These are phyloP conservation scores for Andrena bicolor DNA, from an alignment of 2,888 invertebrate genomes.

Conservation along the genomic window DNA sequence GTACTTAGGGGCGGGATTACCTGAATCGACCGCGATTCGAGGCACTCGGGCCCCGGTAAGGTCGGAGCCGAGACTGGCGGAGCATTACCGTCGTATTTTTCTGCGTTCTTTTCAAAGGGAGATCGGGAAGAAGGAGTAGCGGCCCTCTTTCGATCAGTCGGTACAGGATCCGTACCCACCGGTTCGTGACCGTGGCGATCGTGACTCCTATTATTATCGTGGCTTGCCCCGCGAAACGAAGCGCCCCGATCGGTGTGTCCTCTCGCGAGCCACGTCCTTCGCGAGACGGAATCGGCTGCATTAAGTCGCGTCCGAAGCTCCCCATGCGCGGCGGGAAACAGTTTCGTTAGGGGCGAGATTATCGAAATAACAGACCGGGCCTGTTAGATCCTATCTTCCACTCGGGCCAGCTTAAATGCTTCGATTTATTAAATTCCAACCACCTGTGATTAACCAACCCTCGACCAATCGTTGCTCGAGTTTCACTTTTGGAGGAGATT, in stretches of 20 bases:
- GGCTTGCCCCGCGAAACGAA: slow-evolving; percentile 55
- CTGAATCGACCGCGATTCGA: slow-evolving; percentile 55
- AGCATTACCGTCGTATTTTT: slow-evolving; percentile 45
- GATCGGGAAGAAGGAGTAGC: slow-evolving; percentile 38
- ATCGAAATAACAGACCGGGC: slow-evolving; percentile 41
- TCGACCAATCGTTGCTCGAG: neutral
- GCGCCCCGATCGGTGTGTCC: slow-evolving; percentile 32
- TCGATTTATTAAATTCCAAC: slow-evolving; percentile 25
- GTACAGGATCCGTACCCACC: slow-evolving; percentile 47
- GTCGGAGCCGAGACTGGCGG: slow-evolving; percentile 26
- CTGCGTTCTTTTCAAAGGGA: slow-evolving; percentile 24
- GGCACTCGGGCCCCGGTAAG: slow-evolving; percentile 29
- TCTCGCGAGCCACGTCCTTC: slow-evolving; percentile 25
- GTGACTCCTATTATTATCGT: slow-evolving; percentile 64
- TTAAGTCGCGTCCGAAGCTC: slow-evolving; percentile 53
- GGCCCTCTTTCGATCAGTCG: slow-evolving; percentile 44
- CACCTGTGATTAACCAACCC: neutral
- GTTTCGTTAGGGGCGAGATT: slow-evolving; percentile 24
- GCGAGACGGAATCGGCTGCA: slow-evolving; percentile 37
- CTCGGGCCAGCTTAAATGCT: neutral
- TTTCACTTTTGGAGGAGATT: slow-evolving; percentile 19
- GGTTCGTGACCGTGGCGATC: slow-evolving; percentile 59
- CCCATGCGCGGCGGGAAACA: slow-evolving; percentile 1
- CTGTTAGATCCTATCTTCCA: slow-evolving; percentile 24
- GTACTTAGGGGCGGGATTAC: slow-evolving; percentile 48